Base-by-base conservation (phyloP, 2,888 invertebrate genomes). In the Morpho achilles region DNA sequence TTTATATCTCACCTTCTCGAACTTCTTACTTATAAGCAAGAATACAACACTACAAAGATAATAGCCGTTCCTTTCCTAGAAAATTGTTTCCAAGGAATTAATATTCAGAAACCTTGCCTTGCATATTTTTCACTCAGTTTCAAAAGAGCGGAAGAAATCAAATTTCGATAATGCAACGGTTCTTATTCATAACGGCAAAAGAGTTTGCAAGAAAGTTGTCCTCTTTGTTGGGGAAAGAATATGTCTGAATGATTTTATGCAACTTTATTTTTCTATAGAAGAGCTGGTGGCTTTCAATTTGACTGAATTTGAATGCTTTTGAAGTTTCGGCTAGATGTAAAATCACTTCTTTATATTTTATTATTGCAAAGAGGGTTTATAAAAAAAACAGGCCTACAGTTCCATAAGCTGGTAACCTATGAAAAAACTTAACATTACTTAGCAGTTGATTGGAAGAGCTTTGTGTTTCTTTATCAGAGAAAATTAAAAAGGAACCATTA, bases 171-270 rank as follows among this genome's bases (percentile, higher is more conserved):
- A 59, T 58, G 65, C 65, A 59, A 53, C 60, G 56, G 50, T 50
- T 60, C 55, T 64, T 65, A 65, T 65, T 65, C 65, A 64, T 59
- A 64, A 56, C 62, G 60, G 52, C 56, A 54, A 49, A 59, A 53
- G 62, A 62, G 62, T 62, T 65, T 61, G 49, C 52, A 55, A 62
- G 55, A 59, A 64, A 62, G 61, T 62, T 62, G 55, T 62, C 58
- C 56, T 51, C 62, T 62, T 65, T 64, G 59, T 62, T 58, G 56
- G 53, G 56, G 57, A 57, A 41, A 46, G 51, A 60, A 59, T 65
- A 60, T 64, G 57, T 64, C 62, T 59, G 60, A 64, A 57, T 62
- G 64, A 64, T 62, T 64, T 60, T 53, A 59, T 62, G 52, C 55
- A 62, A 59, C 55, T 62, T 55, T 60, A 60, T 52, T 60, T 63